Evolutionary conservation across 2,888 invertebrate genomes (phyloP).

Genomic region (Brenthis daphne): DNA sequence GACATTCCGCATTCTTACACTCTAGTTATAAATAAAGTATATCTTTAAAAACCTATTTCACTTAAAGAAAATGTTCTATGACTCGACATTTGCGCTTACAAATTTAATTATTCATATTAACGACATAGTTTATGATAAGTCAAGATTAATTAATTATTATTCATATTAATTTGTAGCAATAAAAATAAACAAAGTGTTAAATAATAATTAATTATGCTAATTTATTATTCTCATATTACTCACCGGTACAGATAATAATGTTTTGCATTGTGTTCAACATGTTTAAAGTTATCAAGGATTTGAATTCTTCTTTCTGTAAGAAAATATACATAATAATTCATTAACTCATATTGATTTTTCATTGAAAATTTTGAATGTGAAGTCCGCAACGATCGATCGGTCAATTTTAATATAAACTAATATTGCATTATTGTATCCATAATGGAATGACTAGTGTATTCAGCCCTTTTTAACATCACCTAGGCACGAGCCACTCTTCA

Average conservation of each 20-base stretch:
- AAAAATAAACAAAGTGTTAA: neutral
- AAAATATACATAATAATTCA: neutral
- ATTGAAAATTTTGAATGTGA: neutral
- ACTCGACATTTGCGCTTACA: neutral
- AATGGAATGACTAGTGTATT: neutral
- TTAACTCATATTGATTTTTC: neutral
- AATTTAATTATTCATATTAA: neutral
- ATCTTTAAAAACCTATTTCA: no score
- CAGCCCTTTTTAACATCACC: neutral
- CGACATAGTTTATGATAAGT: slow-evolving; percentile 6
- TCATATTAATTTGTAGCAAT: neutral
- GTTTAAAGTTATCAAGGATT: slow-evolving; percentile 91
- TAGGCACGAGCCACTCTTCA: no score
- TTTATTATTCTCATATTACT: slow-evolving; percentile 41
- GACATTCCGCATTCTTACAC: neutral
- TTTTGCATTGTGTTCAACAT: slow-evolving; percentile 96
- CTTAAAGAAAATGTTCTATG: neutral
- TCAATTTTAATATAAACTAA: no score
- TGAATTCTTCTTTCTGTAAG: slow-evolving; percentile 93
- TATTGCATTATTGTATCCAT: neutral
- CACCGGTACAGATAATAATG: slow-evolving; percentile 89
- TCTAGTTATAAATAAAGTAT: neutral
- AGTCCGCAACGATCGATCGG: no score
- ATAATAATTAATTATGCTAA: slow-evolving; percentile 7
- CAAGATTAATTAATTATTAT: slow-evolving; percentile 8